Percentiles rank a stretch among this genome's conserved stretches.
These are phyloP conservation scores for Acleris sparsana DNA, from an alignment of 2,888 invertebrate genomes.

Conservation along the genomic window DNA sequence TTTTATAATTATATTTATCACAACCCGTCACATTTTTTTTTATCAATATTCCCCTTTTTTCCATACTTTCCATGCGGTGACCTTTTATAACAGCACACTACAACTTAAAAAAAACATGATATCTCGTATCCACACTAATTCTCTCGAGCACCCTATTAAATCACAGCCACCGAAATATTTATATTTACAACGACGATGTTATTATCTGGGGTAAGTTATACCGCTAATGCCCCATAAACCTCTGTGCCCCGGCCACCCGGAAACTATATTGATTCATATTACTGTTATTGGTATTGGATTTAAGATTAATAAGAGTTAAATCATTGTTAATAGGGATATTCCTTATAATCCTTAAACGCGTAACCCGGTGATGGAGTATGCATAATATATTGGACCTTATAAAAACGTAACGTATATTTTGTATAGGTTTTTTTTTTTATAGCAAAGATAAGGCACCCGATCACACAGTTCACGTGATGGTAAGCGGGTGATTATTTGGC, in stretches of 20 bases:
- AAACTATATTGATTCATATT: constrained; percentile 40
- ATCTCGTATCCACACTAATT: constrained; percentile 42
- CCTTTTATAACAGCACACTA: background rate
- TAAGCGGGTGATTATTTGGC: too few relatives aligned
- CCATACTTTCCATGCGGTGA: background rate
- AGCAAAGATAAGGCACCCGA: too few relatives aligned
- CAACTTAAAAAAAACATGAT: too few relatives aligned
- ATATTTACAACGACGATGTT: constrained; percentile 71
- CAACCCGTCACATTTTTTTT: too few relatives aligned
- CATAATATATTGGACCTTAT: too few relatives aligned
- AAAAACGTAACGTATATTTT: background rate
- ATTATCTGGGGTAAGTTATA: constrained; percentile 73
- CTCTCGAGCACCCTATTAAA: constrained; percentile 59
- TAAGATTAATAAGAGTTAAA: constrained; percentile 23
- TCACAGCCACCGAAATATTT: constrained; percentile 75
- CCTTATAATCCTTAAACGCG: background rate
- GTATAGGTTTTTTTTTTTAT: background rate
- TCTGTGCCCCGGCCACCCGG: constrained; percentile 63
- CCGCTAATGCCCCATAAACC: constrained; percentile 71
- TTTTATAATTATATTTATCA: too few relatives aligned
- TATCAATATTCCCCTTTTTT: background rate
- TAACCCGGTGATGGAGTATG: too few relatives aligned
- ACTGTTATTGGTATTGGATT: constrained; percentile 28
- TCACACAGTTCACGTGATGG: too few relatives aligned
- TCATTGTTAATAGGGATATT: background rate